phyloP scores from a whole-genome alignment of 1,140 invertebrate genomes.

The Zaprionus nigranus region DNA sequence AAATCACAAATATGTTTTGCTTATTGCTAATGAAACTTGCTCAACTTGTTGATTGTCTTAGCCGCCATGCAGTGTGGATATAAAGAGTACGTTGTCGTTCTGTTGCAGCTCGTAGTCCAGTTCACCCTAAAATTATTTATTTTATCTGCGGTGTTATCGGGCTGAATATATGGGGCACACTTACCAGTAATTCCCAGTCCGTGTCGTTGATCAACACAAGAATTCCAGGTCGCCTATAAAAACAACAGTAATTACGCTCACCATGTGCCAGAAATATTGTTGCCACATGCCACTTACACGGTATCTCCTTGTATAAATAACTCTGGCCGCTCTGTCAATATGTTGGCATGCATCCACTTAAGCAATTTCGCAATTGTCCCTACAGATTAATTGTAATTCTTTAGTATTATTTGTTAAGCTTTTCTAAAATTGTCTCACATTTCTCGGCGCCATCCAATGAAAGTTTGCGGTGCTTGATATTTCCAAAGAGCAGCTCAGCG shows the following conservation, averaged over 20 bases:
- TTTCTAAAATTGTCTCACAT: conserved; percentile 84
- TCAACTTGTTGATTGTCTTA: conserved; percentile 59
- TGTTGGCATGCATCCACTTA: conserved; percentile 93
- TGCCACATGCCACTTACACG: conserved; percentile 87
- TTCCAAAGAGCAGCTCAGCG: conserved; percentile 94
- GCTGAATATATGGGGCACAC: conserved; percentile 33
- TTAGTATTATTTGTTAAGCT: background rate
- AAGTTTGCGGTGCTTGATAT: conserved; percentile 90
- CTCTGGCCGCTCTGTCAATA: conserved; percentile 93
- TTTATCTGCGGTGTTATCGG: background rate
- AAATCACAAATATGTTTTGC: conserved; percentile 17
- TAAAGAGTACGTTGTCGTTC: conserved; percentile 86
- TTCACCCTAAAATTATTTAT: conserved; percentile 83
- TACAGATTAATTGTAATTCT: conserved; percentile 73
- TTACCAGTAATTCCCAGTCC: conserved; percentile 96
- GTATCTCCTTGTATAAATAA: conserved; percentile 94
- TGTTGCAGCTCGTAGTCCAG: conserved; percentile 85
- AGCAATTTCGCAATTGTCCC: conserved; percentile 92
- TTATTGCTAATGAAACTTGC: conserved; percentile 14
- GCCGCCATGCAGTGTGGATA: conserved; percentile 87
- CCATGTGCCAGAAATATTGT: background rate
- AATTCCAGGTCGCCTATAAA: conserved; percentile 93
- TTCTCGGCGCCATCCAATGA: conserved; percentile 85
- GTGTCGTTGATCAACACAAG: conserved; percentile 96
- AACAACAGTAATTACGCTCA: conserved; percentile 1